Base-by-base conservation (phyloP, 2,113 vertebrate species). In the Leptocoma aspasia region DNA sequence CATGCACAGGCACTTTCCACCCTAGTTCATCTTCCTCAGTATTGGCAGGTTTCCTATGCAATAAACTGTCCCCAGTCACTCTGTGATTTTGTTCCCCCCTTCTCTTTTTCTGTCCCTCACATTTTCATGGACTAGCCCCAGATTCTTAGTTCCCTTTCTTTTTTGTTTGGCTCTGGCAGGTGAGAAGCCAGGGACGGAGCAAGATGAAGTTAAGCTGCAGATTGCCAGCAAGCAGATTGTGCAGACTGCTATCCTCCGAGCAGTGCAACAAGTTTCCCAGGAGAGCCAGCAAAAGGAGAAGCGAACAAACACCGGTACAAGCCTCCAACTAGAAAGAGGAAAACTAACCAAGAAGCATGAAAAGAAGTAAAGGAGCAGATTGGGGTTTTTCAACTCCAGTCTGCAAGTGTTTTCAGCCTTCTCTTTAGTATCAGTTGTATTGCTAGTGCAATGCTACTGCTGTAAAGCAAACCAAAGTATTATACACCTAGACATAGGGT, bases 221-320 rank as follows among this genome's bases (percentile, higher is more conserved):
- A 97, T 96, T 5, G 97, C 97, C 95, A 98, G 98, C 96, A 98
- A 97, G 85, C 97, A 98, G 96, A 98, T 98, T 13, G 98, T 98
- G 72, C 98, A 98, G 91, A 97, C 96, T 3, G 98, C 95, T n/a
- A 98, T 98, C 90, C 97, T 97, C 19, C 97, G 95, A 61, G 98
- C 98, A 3, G 94, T 98, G 57, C 98, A 95, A 56, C 98, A 98
- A 47, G 97, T 98, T 45, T 98, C 98, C 76, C 98, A 90, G 89
- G 98, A 98, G 87, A 97, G 87, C 35, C 95, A 87, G 78, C 95
- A 88, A 57, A 91, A 86, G 71, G 96, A 96, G 41, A 97, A 89
- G 54, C 35, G 37, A 60, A 37, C 77, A 41, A 30, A 85, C 7
- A 93, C 57, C 66, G 5, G 68, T 19, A 37, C 27, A 37, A 90